Evolutionary conservation across 1,140 invertebrate genomes (phyloP), one percentile per base, ranked within the genome.

Genomic region (Aphelenchoides besseyi): DNA sequence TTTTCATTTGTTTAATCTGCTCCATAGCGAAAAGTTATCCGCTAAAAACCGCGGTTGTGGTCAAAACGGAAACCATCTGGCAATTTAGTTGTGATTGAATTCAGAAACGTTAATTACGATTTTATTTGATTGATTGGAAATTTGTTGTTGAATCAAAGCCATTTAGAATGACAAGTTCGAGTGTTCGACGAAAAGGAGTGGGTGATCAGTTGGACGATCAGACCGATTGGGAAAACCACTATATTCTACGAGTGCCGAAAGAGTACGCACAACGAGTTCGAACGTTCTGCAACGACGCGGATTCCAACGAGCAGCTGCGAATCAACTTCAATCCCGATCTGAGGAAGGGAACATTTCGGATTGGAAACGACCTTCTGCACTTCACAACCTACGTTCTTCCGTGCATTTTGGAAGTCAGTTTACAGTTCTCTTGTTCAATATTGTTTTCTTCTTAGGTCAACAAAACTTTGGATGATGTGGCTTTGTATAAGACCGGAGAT

Each of bases 401-500:
- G 0, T 82, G 80, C 32, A 70, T 83, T 30, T 70, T 68, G 53
- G 81, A 83, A 72, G 81, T 83, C 29, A 55, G 54, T 67, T 33
- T 5, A 54, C 5, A 74, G 63, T 35, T 16, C 32, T 55, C 28
- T 61, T 41, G 2, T 29, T 69, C 33, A 1, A 52, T 76, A 32
- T 12, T 61, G 9, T 33, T 12, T 30, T 72, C 16, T 12, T 68
- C 75, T 67, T 59, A 83, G 80, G 71, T 81, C 9, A 64, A 71
- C 57, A 83, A 83, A 71, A 83, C 81, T n/a, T n/a, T 82, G 8
- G 81, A 83, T 67, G 80, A 79, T 9, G 77, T 71, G 52, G 82
- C 74, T 37, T n/a, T 84, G 1, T 83, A 79, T 62, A 83, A 83
- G 68, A 77, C 82, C 5, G 72, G 72, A 12, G 78, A 83, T 70